A percentile compares a stretch with the other conserved stretches of the same genome.
These are phyloP conservation scores for Geopemphigus sp. DNA, from an alignment of 1,140 invertebrate species.

Conservation along the genomic window DNA sequence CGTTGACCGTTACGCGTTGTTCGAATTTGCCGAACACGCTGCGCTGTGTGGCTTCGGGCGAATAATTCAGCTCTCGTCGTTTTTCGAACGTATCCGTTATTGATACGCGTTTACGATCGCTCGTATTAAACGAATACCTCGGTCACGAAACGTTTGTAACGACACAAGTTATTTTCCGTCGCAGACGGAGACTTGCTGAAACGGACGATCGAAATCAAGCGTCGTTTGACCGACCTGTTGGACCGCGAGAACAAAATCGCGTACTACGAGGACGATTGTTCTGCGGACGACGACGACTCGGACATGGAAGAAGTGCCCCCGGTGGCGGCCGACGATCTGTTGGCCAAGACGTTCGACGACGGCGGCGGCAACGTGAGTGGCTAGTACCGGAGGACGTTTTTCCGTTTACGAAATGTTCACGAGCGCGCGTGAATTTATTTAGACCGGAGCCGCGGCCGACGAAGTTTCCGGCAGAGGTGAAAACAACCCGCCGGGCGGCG, in stretches of 20 bases:
- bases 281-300: constrained; percentile 20
- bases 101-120: too few relatives aligned
- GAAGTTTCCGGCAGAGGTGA: constrained; percentile 48
- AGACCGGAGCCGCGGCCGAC: not conserved
- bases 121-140: too few relatives aligned
- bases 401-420: too few relatives aligned
- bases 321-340: constrained; percentile 20
- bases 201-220: constrained; percentile 24
- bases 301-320: constrained; percentile 23
- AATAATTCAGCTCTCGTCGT: too few relatives aligned
- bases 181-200: not conserved
- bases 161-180: too few relatives aligned
- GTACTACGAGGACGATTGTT: constrained; percentile 11
- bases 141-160: too few relatives aligned
- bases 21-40: too few relatives aligned
- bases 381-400: too few relatives aligned
- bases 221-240: not conserved
- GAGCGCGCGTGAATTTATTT: not conserved
- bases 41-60: too few relatives aligned
- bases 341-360: not conserved
- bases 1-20: too few relatives aligned
- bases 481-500: constrained; percentile 52
- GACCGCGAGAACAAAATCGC: constrained; percentile 14
- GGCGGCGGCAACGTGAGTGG: too few relatives aligned
- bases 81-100: too few relatives aligned